Evolutionary conservation across 2,888 invertebrate genomes (phyloP).

Genomic region (Pelosia muscerda): DNA sequence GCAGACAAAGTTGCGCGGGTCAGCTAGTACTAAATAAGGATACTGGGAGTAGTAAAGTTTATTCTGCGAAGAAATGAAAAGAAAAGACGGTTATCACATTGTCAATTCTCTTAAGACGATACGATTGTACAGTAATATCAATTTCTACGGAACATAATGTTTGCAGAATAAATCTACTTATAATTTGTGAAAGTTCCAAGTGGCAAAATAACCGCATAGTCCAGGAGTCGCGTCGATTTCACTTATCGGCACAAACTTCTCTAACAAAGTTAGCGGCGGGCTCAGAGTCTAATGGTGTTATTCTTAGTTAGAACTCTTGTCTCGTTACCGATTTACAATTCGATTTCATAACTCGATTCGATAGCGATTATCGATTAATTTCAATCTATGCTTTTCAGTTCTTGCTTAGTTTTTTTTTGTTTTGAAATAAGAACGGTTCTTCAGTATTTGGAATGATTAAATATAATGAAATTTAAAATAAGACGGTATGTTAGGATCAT

Average conservation of each 20-base stretch:
- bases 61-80: too few relatives aligned
- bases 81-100: too few relatives aligned
- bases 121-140: not conserved
- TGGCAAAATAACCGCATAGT: slow-evolving; percentile 56
- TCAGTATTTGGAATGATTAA: not conserved
- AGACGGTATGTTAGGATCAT: too few relatives aligned
- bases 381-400: slow-evolving; percentile 15
- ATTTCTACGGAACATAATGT: slow-evolving; percentile 17
- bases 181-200: slow-evolving; percentile 44
- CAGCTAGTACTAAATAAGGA: too few relatives aligned
- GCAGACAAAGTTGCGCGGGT: too few relatives aligned
- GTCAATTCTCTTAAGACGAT: not conserved
- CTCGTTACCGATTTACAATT: slow-evolving; percentile 72
- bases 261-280: slow-evolving; percentile 70
- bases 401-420: slow-evolving; percentile 5
- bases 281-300: slow-evolving; percentile 70
- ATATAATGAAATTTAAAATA: too few relatives aligned
- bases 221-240: slow-evolving; percentile 64
- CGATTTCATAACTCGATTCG: slow-evolving; percentile 61
- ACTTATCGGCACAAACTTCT: slow-evolving; percentile 76
- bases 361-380: slow-evolving; percentile 51
- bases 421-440: not conserved
- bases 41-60: too few relatives aligned
- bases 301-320: slow-evolving; percentile 66
- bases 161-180: slow-evolving; percentile 40